Base-by-base conservation (phyloP, 2,888 invertebrate genomes). In the Drosophila infuscata region DNA sequence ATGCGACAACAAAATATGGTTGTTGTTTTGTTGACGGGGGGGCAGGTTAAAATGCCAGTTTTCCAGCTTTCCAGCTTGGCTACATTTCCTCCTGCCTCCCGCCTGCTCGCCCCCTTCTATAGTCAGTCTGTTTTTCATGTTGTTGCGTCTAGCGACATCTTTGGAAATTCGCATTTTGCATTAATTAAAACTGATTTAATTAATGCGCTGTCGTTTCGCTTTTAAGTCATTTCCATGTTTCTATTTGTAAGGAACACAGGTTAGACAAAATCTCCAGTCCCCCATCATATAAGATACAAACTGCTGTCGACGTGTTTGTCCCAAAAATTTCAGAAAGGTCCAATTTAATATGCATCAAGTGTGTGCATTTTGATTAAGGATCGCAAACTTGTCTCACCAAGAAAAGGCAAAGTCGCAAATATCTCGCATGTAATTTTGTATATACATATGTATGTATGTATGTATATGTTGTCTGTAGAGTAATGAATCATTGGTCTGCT, bases 111-210 rank as follows among this genome's bases (percentile, higher is more conserved):
- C 17, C 29, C 25, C 20, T 46, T 30, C 33, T 12, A 38, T 11
- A 12, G 9, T 43, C 59, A 51, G 29, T 59, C 56, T 52, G 62
- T 38, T 61, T 36, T 67, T 46, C 60, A 30, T 70, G 60, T 52
- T 69, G 56, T 59, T 51, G 66, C 57, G 79, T 68, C 70, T 66
- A 58, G 74, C 36, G 68, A 74, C 71, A 81, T 88, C 90, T 88
- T 88, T 90, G 83, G 87, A 90, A 91, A 89, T 74, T 79, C 81
- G 76, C 86, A 81, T 87, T 90, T 89, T 82, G 87, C 90, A 90
- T 91, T 89, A 91, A 89, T 89, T 89, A 91, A 91, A 91, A 91
- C 81, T 90, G 90, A 89, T 89, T 89, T 87, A 85, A 89, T 89
- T 90, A 85, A 76, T 80, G 79, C 72, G 66, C 69, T 65, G 90